phyloP scores from a whole-genome alignment of 2,888 invertebrate species.

The Pheosia gnoma region DNA sequence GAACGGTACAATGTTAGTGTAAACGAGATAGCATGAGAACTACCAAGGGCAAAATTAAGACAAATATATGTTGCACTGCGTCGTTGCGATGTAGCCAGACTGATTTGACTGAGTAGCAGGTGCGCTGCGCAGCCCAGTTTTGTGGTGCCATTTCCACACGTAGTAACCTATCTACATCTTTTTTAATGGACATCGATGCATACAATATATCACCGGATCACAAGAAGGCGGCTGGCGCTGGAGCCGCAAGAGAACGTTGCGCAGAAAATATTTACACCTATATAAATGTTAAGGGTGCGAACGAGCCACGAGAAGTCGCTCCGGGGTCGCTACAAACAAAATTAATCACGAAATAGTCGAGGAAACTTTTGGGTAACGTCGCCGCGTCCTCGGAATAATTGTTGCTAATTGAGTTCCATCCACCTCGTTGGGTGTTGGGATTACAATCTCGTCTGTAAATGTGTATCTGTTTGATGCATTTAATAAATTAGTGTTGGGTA shows the following conservation, averaged over 20 bases:
- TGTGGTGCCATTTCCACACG: too few species aligned
- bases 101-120: too few species aligned
- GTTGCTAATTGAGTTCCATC: slow-evolving; percentile 77
- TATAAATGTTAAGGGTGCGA: slow-evolving; percentile 47
- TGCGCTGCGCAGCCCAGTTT: too few species aligned
- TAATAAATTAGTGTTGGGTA: not conserved
- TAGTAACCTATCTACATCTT: too few species aligned
- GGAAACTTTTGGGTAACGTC: slow-evolving; percentile 70
- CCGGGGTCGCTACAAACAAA: slow-evolving; percentile 67
- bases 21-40: too few species aligned
- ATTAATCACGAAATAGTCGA: slow-evolving; percentile 77
- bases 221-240: not conserved
- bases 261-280: slow-evolving; percentile 50
- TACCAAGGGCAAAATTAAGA: too few species aligned
- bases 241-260: not conserved
- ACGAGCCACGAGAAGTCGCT: slow-evolving; percentile 30
- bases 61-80: too few species aligned
- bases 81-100: too few species aligned
- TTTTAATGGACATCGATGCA: too few species aligned
- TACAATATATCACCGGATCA: not conserved
- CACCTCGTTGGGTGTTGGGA: slow-evolving; percentile 57
- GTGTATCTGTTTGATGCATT: slow-evolving; percentile 14
- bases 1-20: too few species aligned
- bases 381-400: slow-evolving; percentile 71
- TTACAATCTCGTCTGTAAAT: slow-evolving; percentile 48